phyloP scores from a whole-genome alignment of 2,888 invertebrate species.

The Amphipyra tragopoginis region DNA sequence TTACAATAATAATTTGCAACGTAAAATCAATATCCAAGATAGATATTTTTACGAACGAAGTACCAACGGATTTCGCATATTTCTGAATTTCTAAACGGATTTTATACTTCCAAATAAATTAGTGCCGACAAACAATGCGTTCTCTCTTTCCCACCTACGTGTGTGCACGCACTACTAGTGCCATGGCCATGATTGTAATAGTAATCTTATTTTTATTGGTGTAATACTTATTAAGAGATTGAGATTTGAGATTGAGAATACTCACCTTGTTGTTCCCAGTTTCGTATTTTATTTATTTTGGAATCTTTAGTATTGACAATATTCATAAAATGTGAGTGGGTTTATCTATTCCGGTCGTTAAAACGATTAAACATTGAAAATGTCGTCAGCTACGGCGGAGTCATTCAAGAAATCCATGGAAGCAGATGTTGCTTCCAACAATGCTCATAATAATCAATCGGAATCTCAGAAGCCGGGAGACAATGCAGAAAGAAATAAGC shows the following conservation, averaged over 20 bases:
- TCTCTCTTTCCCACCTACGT: constrained; percentile 4
- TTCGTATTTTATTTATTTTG: constrained; percentile 20
- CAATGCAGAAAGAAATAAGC: constrained; percentile 75
- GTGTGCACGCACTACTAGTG: constrained; percentile 9
- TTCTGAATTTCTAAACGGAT: constrained; percentile 29
- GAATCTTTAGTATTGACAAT: constrained; percentile 5
- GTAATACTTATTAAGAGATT: neutral
- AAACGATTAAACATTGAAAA: constrained; percentile 51
- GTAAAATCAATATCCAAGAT: too few species aligned
- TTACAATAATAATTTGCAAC: too few species aligned
- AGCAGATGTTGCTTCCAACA: constrained; percentile 64
- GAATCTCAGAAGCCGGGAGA: constrained; percentile 83
- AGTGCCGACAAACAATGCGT: neutral
- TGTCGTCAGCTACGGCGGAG: constrained; percentile 64
- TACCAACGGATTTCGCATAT: too few species aligned
- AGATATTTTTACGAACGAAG: too few species aligned
- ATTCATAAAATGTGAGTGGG: constrained; percentile 32
- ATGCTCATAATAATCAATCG: constrained; percentile 68
- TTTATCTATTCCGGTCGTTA: constrained; percentile 17
- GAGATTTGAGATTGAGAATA: constrained; percentile 18
- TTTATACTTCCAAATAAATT: neutral
- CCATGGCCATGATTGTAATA: neutral
- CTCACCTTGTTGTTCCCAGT: constrained; percentile 12
- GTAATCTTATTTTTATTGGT: neutral
- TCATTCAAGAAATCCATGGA: constrained; percentile 70